Conservation (phyloP, 2,888 invertebrate species). For the Agrypnus murinus region DNA sequence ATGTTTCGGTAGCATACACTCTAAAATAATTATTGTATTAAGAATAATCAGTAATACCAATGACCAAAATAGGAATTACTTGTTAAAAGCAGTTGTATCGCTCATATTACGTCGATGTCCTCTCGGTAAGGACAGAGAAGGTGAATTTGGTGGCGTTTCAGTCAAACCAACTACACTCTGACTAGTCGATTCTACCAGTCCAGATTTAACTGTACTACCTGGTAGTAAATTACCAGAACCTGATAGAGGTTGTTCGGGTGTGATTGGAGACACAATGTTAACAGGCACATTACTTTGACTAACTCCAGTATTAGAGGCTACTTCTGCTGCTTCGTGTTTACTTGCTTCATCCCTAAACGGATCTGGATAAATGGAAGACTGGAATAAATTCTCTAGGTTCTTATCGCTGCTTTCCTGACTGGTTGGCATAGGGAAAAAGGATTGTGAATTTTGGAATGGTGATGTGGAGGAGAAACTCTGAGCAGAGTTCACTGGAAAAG, state of each 20-base stretch:
- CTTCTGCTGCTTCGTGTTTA: slow-evolving; percentile 78
- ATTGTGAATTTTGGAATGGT: slow-evolving; percentile 52
- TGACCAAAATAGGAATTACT: slow-evolving; percentile 72
- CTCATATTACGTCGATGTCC: slow-evolving; percentile 88
- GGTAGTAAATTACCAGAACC: slow-evolving; percentile 57
- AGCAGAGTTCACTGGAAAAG: slow-evolving; percentile 59
- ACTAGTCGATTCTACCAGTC: slow-evolving; percentile 66
- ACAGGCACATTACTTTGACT: slow-evolving; percentile 40
- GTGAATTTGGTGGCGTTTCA: slow-evolving; percentile 68
- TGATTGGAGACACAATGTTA: slow-evolving; percentile 60
- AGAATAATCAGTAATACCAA: no score
- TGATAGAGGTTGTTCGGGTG: slow-evolving; percentile 62
- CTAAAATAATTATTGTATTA: slow-evolving; percentile 73
- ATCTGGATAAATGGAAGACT: slow-evolving; percentile 80
- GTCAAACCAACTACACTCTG: slow-evolving; percentile 63
- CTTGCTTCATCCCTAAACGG: slow-evolving; percentile 77
- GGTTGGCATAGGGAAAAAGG: slow-evolving; percentile 45
- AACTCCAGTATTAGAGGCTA: slow-evolving; percentile 74
- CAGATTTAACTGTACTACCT: slow-evolving; percentile 56
- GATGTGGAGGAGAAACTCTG: slow-evolving; percentile 57
- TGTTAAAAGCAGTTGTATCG: slow-evolving; percentile 88
- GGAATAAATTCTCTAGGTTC: slow-evolving; percentile 77
- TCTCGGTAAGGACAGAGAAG: slow-evolving; percentile 68
- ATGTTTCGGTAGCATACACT: slow-evolving; percentile 83
- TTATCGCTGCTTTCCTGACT: slow-evolving; percentile 63